Base-by-base conservation (phyloP, 2,797 vertebrate species). In the Hozukius guyotensis region DNA sequence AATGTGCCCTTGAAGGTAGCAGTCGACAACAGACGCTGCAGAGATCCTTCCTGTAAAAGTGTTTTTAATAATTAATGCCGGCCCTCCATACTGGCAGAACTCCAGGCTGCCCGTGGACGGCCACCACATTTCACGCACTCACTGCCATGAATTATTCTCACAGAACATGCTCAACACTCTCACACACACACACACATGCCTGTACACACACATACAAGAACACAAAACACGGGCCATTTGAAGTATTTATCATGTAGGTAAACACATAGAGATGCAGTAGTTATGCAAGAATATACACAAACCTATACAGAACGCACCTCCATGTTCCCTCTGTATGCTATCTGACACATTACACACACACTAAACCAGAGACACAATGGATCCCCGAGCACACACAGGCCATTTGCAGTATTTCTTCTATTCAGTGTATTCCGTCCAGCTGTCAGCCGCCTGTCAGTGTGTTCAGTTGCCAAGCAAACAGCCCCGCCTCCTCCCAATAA, bases 1-100 rank as follows among this genome's bases (percentile, higher is more conserved):
- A 84, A 59, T 63, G 75, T 89, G 90, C 82, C 93, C 89, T 94
- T 92, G 84, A 88, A 89, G 76, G 61, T 71, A 81, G 67, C 52
- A 57, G 77, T 32, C 25, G 77, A 81, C 78, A 83, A 72, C 89
- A 86, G 88, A 89, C 81, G 82, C 93, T 78, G 88, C 87, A 86
- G 91, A 92, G 92, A 92, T 91, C 89, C 88, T 93, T 82, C 73
- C 88, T 78, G 89, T 89, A 93, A 94, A 94, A 94, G 91, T 89
- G 86, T 79, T 84, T 94, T 96, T 91, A 94, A 95, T 94, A 93
- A 94, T 95, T 94, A 93, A 95, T 93, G 92, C 81, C 61, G 85
- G 86, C 84, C 87, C 89, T 88, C 80, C 71, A 32, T 61, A 75
- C 86, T 90, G 94, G 92, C 88, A 75, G 77, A 78, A 77, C 83